Conservation (phyloP, 2,113 vertebrate species). For the Istiophorus platypterus region DNA sequence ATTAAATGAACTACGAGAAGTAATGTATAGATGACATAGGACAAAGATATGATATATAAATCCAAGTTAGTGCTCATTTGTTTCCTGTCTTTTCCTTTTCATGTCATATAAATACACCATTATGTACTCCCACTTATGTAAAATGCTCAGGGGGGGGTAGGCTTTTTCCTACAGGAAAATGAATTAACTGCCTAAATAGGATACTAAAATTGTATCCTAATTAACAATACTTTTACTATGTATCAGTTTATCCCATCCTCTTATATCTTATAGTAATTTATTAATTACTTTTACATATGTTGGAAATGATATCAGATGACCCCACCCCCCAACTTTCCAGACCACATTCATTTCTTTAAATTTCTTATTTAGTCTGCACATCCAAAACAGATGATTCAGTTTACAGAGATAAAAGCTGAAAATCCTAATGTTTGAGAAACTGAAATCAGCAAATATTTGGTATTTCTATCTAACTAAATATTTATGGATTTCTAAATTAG, state of each 20-base stretch:
- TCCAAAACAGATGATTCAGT: neutral
- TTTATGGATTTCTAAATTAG: neutral
- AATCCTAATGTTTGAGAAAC: neutral
- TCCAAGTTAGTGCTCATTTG: neutral
- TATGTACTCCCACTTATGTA: neutral
- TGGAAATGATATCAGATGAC: neutral
- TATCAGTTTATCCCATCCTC: neutral
- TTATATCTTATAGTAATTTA: neutral
- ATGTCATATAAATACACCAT: neutral
- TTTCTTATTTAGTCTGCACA: neutral
- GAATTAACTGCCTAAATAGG: neutral
- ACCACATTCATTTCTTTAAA: neutral
- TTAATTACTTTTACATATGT: neutral
- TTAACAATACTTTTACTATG: neutral
- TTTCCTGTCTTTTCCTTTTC: neutral
- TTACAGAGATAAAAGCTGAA: neutral
- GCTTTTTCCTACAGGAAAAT: slow-evolving; percentile 1
- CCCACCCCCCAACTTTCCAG: neutral
- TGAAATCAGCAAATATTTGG: neutral
- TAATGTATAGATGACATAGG: neutral
- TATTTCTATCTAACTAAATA: neutral
- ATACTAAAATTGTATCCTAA: neutral
- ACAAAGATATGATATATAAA: slow-evolving; percentile 27
- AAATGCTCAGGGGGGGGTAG: neutral
- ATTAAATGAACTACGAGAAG: neutral